Base-by-base conservation (phyloP, 2,797 vertebrate species). In the Hoplostethus atlanticus region DNA sequence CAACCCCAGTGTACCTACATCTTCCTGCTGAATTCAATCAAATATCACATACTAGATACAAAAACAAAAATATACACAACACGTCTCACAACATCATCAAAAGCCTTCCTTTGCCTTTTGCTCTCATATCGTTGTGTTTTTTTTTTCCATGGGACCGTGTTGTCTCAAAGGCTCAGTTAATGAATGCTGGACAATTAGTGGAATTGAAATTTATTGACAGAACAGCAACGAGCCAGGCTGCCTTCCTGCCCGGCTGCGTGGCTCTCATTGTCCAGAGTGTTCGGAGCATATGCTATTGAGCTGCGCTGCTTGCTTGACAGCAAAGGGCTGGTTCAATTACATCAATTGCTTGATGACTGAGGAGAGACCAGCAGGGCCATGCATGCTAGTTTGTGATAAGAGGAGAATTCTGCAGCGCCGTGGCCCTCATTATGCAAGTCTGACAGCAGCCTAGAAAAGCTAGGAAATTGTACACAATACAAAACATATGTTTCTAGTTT, bases 141-240 rank as follows among this genome's bases (percentile, higher is more conserved):
- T 87, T 86, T 80, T 87, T 91, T 86, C 85, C 77, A 31, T 76
- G 90, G 90, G 92, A 91, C 91, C 84, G 40, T 79, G 78, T 83
- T 87, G 86, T 91, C 94, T 95, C 94, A 91, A 93, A 87, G 95
- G 93, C 94, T 94, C 91, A 89, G 90, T 95, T 95, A 97, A 96
- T 97, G 95, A 97, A 97, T 97, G 96, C 95, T 84, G 93, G 91
- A 96, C 96, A 97, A 97, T 98, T 97, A 98, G 96, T 88, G 94
- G 95, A 97, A 98, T 97, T 97, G 96, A 97, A 97, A 97, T 97
- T 94, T 97, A 98, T 98, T 96, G 97, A 97, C 96, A 96, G 95
- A 95, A 94, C 80, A 78, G 94, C 95, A 64, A 91, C 89, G 76
- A 89, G 86, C 84, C 83, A 70, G 90, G 71, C 91, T 83, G 88